Base-by-base conservation (phyloP, 1,140 invertebrate species). In the Homarus americanus region DNA sequence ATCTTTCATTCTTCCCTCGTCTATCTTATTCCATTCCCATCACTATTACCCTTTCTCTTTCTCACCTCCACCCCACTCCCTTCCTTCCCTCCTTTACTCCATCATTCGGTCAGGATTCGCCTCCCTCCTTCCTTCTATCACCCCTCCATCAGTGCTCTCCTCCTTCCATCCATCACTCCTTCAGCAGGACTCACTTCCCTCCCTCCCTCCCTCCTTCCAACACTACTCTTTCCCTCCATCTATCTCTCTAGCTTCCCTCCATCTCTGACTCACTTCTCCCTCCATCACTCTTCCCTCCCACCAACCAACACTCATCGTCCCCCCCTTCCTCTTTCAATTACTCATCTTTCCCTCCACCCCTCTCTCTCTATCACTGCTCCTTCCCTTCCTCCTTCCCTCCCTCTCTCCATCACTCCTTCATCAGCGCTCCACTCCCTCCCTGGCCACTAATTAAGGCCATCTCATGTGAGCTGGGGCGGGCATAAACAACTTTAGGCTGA, bases 401-500 rank as follows among this genome's bases (percentile, higher is more conserved):
- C 32, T 36, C 41, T 34, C 15, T 36, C 49, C 5, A 3, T 36
- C 41, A 5, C 7, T 36, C 49, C 15, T 4, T 53, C 41, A 17
- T 4, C 10, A 20, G 17, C 10, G 3, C 49, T 34, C 28, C 28
- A 4, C 32, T 34, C 40, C 66, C 36, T 78, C 44, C 85, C 69
- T 49, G 7, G n/a, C 83, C 83, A 73, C 83, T 86, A 86, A 86
- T 86, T 86, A 86, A 86, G 72, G 44, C 72, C 83, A 76, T 86
- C 83, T 86, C 83, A 86, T 73, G 69, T 86, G 83, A 86, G 83
- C 36, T 73, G 69, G 72, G 41, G 72, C 44, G 38, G 49, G 72
- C 44, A 86, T 86, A 86, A 75, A 86, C 83, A 86, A 86, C 83
- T 75, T n/a, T 86, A 86, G 41, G 34, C 41, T 44, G 72, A 41